phyloP scores from a whole-genome alignment of 1,140 invertebrate species.

The Brachionus paranguensis region DNA sequence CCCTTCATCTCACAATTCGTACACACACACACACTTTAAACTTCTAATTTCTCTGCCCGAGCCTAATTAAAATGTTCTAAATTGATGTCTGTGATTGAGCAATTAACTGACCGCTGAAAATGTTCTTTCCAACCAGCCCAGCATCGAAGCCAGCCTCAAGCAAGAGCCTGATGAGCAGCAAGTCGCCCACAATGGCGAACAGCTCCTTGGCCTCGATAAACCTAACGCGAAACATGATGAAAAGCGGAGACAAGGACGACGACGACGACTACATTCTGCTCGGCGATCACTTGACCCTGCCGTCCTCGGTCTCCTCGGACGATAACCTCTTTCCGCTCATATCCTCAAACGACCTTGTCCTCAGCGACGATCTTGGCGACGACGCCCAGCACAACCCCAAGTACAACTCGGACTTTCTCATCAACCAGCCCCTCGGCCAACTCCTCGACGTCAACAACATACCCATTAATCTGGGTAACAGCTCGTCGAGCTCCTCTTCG shows the following conservation, averaged over 20 bases:
- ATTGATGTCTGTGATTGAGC: neutral
- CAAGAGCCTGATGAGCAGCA: neutral
- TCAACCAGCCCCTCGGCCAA: neutral
- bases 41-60: neutral
- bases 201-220: conserved; percentile 2
- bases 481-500: neutral
- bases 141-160: neutral
- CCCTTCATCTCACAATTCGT: neutral
- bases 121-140: conserved; percentile 6
- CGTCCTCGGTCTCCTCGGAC: conserved; percentile 1
- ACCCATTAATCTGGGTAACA: conserved; percentile 18
- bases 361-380: neutral
- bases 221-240: neutral
- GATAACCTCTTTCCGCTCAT: conserved; percentile 10
- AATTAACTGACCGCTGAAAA: neutral
- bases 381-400: neutral
- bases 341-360: neutral
- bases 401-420: neutral
- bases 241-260: neutral
- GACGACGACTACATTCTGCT: conserved; percentile 22
- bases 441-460: conserved; percentile 1
- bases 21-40: neutral
- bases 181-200: neutral
- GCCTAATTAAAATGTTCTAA: neutral
- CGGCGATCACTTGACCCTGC: neutral